Percentiles rank a stretch among this genome's conserved stretches.
These are phyloP conservation scores for Zygogramma bicolorata DNA, from an alignment of 2,888 invertebrate species.

Conservation along the genomic window DNA sequence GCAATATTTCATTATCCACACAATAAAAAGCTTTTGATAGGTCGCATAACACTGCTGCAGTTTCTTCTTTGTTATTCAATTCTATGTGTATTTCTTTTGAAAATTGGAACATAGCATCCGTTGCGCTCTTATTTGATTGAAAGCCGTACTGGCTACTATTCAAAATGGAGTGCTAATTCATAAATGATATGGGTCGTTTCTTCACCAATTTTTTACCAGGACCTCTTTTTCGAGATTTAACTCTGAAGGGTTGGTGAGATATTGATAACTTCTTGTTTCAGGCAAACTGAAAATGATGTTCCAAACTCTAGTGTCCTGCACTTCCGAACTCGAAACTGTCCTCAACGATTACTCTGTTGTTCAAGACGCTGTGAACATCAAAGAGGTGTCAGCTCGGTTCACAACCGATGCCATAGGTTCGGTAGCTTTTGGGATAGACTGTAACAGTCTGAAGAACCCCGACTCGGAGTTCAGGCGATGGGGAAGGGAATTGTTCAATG, in stretches of 20 bases:
- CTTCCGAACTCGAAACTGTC: conserved; percentile 42
- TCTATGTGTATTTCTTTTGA: no score
- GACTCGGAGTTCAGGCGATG: conserved; percentile 66
- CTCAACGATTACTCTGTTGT: conserved; percentile 30
- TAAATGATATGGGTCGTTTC: no score
- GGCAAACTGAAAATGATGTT: conserved; percentile 78
- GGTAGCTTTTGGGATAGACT: conserved; percentile 72
- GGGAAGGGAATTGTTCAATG: conserved; percentile 43
- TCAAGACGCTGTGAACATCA: conserved; percentile 45
- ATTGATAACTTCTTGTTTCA: conserved; percentile 53
- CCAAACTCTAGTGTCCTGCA: conserved; percentile 69
- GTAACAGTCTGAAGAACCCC: conserved; percentile 69
- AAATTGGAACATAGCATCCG: no score
- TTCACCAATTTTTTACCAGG: no score
- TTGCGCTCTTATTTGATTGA: no score
- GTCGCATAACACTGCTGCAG: no score
- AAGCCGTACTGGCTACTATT: no score
- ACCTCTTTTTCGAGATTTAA: background rate
- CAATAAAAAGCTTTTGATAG: no score
- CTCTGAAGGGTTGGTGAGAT: background rate
- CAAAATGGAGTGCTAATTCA: no score
- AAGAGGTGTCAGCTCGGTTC: conserved; percentile 69
- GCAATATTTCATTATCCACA: no score
- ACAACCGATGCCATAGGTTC: conserved; percentile 72
- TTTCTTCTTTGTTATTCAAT: no score